Base-by-base conservation (phyloP, 2,797 vertebrate genomes). In the Threskiornis aethiopicus region DNA sequence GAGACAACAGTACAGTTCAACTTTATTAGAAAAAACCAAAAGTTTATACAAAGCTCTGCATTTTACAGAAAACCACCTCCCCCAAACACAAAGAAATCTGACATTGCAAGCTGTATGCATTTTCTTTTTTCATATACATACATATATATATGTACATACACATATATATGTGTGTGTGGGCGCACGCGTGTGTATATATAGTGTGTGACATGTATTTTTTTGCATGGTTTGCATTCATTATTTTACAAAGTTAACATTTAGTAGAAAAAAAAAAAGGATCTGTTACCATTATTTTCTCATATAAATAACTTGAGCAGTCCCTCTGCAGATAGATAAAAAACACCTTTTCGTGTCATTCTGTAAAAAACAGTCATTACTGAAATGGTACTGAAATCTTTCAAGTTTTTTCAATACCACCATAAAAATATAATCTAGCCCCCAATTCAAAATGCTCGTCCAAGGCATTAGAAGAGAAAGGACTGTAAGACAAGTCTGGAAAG, bases 1-100 rank as follows among this genome's bases (percentile, higher is more conserved):
- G 44, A 96, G 59, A 93, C 94, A 86, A 84, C 57, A 58, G 37
- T 90, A 72, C 55, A 55, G 90, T 95, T 96, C 84, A 77, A 84
- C 96, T 97, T 97, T 97, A 97, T 97, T 97, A 96, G 92, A 97
- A 97, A 97, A 97, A 87, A 86, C 17, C 88, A 33, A 29, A 88
- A 84, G 89, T 97, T 97, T 96, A 91, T 97, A 97, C 96, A 97
- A 97, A 97, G 96, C 96, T 96, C 91, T 73, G 91, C 88, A 85
- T 96, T 90, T 94, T 94, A 96, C 95, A 95, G 85, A 96, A 96
- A 95, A 72, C 73, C 78, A 94, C 47, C 71, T 85, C 82, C 80
- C 95, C 91, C 66, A 78, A 83, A 90, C 84, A 96, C 93, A 90
- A 94, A 93, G 71, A 80, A 95, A 81, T 46, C 91, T 0, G 1